These are phyloP conservation scores for Echeneis naucrates DNA, from an alignment of 2,797 vertebrate genomes.

Conservation along the genomic window DNA sequence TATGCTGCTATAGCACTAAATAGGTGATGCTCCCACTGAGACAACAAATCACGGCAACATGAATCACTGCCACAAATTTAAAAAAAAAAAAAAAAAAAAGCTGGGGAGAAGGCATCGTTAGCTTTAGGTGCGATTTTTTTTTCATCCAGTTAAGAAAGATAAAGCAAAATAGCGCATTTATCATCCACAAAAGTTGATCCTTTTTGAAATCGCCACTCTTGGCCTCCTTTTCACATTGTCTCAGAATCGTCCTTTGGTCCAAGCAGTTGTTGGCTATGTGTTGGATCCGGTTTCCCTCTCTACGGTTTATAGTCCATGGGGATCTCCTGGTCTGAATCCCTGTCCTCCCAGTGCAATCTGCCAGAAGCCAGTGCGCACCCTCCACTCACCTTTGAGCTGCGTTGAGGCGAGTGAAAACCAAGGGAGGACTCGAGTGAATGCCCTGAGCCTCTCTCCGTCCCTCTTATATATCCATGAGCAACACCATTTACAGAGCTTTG, in stretches of 20 bases:
- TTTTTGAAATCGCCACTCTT: slow-evolving; percentile 35
- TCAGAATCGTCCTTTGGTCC: slow-evolving; percentile 55
- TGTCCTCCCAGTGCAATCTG: slow-evolving; percentile 38
- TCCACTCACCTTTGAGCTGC: slow-evolving; percentile 86
- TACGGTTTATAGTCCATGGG: slow-evolving; percentile 71
- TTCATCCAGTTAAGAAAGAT: slow-evolving; percentile 40
- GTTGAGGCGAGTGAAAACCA: slow-evolving; percentile 87
- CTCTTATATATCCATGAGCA: slow-evolving; percentile 83
- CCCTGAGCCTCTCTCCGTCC: slow-evolving; percentile 14
- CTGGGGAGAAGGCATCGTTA: slow-evolving; percentile 2
- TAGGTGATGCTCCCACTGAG: slow-evolving; percentile 55
- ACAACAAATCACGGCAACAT: slow-evolving; percentile 26
- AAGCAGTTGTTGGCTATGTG: slow-evolving; percentile 31
- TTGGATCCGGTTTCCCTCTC: slow-evolving; percentile 50
- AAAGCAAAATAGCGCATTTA: slow-evolving; percentile 31
- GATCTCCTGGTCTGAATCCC: slow-evolving; percentile 48
- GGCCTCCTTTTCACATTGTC: slow-evolving; percentile 35
- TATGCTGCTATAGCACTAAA: slow-evolving; percentile 38
- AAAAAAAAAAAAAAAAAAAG: too few relatives aligned
- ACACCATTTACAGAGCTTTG: slow-evolving; percentile 85
- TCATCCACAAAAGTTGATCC: slow-evolving; percentile 66
- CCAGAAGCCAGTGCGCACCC: slow-evolving; percentile 29
- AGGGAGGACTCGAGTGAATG: slow-evolving; percentile 81
- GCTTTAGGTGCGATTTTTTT: neutral
- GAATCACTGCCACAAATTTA: slow-evolving; percentile 37